A percentile compares a stretch with the other conserved stretches of the same genome.
These are phyloP conservation scores for Charadrius vociferus DNA, from an alignment of 2,113 vertebrate genomes.

Conservation along the genomic window DNA sequence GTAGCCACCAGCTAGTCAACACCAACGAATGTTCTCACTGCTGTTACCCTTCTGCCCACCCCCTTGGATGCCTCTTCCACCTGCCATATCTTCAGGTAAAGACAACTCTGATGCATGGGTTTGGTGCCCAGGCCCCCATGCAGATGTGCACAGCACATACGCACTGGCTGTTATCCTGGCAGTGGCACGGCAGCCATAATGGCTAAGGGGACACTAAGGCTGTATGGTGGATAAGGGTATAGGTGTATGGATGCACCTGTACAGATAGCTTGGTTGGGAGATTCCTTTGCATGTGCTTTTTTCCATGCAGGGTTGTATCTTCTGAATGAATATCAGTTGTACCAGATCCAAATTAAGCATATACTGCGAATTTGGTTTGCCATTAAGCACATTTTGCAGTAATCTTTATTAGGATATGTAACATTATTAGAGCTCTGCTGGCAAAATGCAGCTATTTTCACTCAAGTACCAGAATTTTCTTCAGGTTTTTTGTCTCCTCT, in stretches of 20 bases:
- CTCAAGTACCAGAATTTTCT: background rate
- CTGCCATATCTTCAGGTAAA: background rate
- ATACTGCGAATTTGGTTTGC: background rate
- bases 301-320: background rate
- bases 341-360: background rate
- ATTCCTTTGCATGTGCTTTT: background rate
- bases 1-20: background rate
- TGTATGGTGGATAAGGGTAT: background rate
- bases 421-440: background rate
- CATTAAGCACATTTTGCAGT: background rate
- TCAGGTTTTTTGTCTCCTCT: background rate
- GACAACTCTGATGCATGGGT: rapidly evolving
- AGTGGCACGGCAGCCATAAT: too few relatives aligned
- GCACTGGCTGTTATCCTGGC: background rate
- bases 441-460: background rate
- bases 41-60: background rate
- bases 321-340: background rate
- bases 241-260: background rate
- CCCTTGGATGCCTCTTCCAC: background rate
- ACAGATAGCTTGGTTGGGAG: background rate
- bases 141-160: rapidly evolving
- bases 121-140: background rate
- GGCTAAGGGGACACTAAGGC: background rate
- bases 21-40: background rate
- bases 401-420: background rate